Base-by-base conservation (phyloP, 2,797 vertebrate species). In the Spinibarbus caldwelli region DNA sequence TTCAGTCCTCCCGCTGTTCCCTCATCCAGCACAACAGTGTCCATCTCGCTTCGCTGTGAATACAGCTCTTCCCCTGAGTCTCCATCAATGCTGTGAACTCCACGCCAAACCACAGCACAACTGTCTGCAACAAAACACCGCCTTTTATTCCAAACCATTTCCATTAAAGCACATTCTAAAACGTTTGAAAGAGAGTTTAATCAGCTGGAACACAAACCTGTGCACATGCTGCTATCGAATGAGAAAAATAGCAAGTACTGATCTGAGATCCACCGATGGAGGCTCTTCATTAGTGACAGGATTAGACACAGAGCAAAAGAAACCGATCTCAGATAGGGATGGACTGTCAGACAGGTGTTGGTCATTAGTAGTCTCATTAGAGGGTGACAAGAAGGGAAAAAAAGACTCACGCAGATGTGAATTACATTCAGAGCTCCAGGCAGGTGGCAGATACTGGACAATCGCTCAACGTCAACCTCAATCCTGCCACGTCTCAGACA, bases 81-180 rank as follows among this genome's bases (percentile, higher is more conserved):
- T 38, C 45, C 2, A 34, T 84, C 82, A 84, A 54, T 2, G 29
- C 75, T 71, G 83, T 85, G 80, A 85, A 71, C 84, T 36, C 57
- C 29, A 82, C 12, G 75, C 67, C 70, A 78, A 85, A 85, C 70
- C 83, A 26, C 41, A 75, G 80, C 83, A 85, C 62, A 85, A 87
- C 59, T 54, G 64, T 83, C 80, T 80, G 57, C 72, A 88, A 89
- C 89, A 89, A 89, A 87, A 82, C 84, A 80, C 36, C 14, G 41
- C 38, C 66, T 86, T 89, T 87, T 79, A 84, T 89, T 88, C 83
- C 86, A 70, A 87, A 52, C 81, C 89, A 89, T 88, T 86, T 89
- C 80, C 85, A 87, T 87, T 87, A 78, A 47, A 77, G 70, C 82
- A 49, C 83, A 88, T 87, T 88, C 83, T 62, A 52, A 71, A 38